Conservation (phyloP, 1,140 invertebrate species). For the Phymastichus coffea region DNA sequence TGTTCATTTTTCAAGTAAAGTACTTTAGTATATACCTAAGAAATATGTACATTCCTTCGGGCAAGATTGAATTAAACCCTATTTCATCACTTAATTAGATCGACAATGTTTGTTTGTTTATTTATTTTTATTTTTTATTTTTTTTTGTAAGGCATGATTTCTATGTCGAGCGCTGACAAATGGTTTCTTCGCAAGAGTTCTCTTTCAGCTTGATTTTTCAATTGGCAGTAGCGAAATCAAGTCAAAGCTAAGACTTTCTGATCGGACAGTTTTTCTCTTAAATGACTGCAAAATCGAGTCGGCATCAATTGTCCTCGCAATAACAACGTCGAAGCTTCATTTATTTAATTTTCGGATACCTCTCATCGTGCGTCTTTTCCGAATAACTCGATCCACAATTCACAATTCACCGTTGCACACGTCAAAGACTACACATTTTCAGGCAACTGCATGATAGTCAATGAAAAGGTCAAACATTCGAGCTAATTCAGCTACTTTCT, state of each 20-base stretch:
- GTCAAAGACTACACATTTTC: too few species aligned
- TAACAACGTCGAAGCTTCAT: not conserved
- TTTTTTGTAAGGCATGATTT: conserved; percentile 24
- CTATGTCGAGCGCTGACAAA: conserved; percentile 18
- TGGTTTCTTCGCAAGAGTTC: conserved; percentile 5
- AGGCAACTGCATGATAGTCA: too few species aligned
- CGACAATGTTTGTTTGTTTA: not conserved
- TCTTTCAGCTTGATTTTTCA: conserved; percentile 13
- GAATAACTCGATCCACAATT: too few species aligned
- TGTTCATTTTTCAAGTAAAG: too few species aligned
- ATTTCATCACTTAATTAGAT: conserved; percentile 7
- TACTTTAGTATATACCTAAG: conserved; percentile 23
- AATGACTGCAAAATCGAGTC: not conserved
- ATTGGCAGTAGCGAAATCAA: conserved; percentile 30
- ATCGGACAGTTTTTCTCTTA: conserved; percentile 2
- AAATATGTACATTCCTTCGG: conserved; percentile 23
- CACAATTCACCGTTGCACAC: too few species aligned
- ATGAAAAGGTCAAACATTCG: too few species aligned
- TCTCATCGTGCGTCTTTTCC: too few species aligned
- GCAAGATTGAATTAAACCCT: not conserved
- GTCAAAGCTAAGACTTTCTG: conserved; percentile 27
- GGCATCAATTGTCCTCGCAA: not conserved
- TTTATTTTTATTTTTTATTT: conserved; percentile 14
- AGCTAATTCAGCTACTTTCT: too few species aligned
- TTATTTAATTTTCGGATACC: not conserved